Base-by-base conservation (phyloP, 2,888 invertebrate genomes). In the Hirtodrosophila alboralis region DNA sequence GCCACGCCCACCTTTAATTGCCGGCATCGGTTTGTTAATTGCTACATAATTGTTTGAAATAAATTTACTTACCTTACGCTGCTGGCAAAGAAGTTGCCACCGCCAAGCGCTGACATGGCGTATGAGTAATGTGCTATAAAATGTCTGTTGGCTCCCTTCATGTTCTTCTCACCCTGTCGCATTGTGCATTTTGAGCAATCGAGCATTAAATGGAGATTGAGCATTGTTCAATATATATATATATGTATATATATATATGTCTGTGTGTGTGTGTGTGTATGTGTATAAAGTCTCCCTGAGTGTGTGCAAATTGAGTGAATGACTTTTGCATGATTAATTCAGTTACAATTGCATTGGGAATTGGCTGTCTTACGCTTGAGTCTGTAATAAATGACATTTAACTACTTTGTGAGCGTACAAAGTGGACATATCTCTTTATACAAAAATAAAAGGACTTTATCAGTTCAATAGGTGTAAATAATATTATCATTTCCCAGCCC, bases 1-100 rank as follows among this genome's bases (percentile, higher is more conserved):
- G 4, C 18, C 21, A 23, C 47, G 33, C 48, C 52, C 31, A 34
- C 31, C 53, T 69, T 75, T 75, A 86, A 83, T 80, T 84, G 84
- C 72, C 81, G 78, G 64, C 84, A 86, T 86, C 84, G 81, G 77
- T 76, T 76, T 78, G 81, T 77, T 83, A 83, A 83, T 83, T 84
- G 81, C 78, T 69, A 58, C 83, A 84, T 86, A 83, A 83, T 83
- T 86, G 81, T 83, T 81, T 75, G 78, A 72, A 71, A 80, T 84
- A 77, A 77, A 86, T 84, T 84, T 67, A 85, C 79, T 79, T 71
- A 63, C 71, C 53, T 36, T 56, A 12, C 58, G 30, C 41, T 14
- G 26, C 48, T 12, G 27, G 49, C 56, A 43, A 41, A 6, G 58
- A 68, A 66, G 86, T 60, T 58, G 60, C 27, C 33, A 45, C 31